phyloP scores from a whole-genome alignment of 2,797 vertebrate genomes.

The Philypnodon macrostomus region DNA sequence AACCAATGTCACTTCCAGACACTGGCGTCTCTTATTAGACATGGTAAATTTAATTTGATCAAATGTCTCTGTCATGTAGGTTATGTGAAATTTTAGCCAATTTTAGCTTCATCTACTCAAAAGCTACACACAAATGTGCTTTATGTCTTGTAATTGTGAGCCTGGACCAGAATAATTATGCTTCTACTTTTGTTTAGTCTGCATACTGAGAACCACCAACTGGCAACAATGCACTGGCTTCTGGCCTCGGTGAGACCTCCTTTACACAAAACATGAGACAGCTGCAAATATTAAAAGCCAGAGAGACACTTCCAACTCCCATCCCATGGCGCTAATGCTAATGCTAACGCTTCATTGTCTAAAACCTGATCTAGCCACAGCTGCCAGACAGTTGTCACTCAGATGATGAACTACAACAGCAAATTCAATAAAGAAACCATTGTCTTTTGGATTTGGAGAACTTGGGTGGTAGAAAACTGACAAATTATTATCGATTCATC shows the following conservation, averaged over 20 bases:
- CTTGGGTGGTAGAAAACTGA: conserved; percentile 4
- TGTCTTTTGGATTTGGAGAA: neutral
- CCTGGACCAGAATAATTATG: neutral
- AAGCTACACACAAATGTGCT: no score
- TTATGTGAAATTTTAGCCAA: no score
- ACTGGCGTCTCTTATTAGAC: no score
- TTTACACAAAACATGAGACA: conserved; percentile 3
- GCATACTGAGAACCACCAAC: neutral
- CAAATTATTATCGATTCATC: neutral
- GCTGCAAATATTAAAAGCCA: conserved; percentile 2
- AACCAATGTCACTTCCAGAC: no score
- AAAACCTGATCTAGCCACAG: neutral
- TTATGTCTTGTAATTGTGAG: no score
- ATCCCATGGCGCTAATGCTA: neutral
- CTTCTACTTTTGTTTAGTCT: conserved; percentile 1
- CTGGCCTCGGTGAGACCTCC: neutral
- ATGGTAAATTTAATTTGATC: no score
- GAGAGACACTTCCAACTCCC: neutral
- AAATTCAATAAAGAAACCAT: neutral
- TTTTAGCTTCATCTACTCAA: no score
- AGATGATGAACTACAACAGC: neutral
- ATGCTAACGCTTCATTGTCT: neutral
- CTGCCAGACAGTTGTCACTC: conserved; percentile 6
- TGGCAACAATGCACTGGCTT: neutral
- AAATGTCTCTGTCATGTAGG: no score